Conservation (phyloP, 2,113 vertebrate species). For the Vulpes lagopus region DNA sequence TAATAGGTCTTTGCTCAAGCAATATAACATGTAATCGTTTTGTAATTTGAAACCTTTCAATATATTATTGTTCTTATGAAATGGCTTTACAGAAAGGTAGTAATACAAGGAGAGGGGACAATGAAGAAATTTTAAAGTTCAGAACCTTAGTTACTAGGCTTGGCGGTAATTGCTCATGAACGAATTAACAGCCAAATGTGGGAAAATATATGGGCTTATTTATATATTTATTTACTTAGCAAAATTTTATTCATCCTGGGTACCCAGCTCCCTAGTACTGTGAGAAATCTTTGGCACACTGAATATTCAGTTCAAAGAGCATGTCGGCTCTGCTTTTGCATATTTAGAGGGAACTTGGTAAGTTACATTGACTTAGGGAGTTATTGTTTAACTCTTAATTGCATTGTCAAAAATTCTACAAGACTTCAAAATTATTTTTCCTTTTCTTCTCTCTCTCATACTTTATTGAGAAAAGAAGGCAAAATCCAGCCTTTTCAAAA, state of each 20-base stretch:
- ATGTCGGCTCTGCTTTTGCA: conserved; percentile 58
- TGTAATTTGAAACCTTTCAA: conserved; percentile 68
- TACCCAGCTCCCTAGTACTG: neutral
- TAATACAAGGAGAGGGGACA: neutral
- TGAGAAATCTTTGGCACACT: neutral
- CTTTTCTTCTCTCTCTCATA: neutral
- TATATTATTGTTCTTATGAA: conserved; percentile 63
- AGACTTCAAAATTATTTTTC: conserved; percentile 42
- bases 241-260: conserved; percentile 9
- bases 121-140: conserved; percentile 5
- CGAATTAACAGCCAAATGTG: conserved; percentile 78
- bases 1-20: conserved; percentile 58
- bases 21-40: conserved; percentile 56
- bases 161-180: conserved; percentile 81
- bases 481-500: neutral
- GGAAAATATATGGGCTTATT: conserved; percentile 72
- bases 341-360: conserved; percentile 73
- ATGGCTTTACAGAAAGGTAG: conserved; percentile 42
- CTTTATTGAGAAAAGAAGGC: conserved; percentile 43
- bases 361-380: conserved; percentile 72
- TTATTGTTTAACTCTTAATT: conserved; percentile 79
- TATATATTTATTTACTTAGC: conserved; percentile 6
- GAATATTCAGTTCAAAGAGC: conserved; percentile 57
- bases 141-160: conserved; percentile 75
- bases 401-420: conserved; percentile 76